Evolutionary conservation across 2,888 invertebrate species (phyloP).

Genomic region (Hypercompe scribonia): DNA sequence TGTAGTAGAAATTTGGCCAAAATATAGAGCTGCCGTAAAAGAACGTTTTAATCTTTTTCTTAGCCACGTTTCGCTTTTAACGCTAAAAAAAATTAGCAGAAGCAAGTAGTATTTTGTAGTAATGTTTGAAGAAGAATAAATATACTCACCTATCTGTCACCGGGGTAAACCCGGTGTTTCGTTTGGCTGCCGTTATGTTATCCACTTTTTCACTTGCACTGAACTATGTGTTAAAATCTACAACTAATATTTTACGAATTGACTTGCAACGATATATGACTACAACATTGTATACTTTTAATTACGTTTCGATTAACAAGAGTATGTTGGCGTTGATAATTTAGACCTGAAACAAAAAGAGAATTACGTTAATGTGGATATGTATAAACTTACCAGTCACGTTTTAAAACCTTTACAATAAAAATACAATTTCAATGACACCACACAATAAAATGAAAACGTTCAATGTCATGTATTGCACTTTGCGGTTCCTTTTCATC

Average conservation of each 20-base stretch:
- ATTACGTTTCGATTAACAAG: slow-evolving; percentile 45
- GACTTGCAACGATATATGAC: slow-evolving; percentile 28
- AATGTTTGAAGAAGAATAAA: not conserved
- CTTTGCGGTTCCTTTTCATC: slow-evolving; percentile 66
- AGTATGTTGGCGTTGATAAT: slow-evolving; percentile 48
- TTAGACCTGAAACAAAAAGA: slow-evolving; percentile 77
- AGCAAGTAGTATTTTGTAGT: not conserved
- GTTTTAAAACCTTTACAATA: slow-evolving; percentile 42
- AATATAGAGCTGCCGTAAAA: not conserved
- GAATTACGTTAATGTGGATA: slow-evolving; percentile 20
- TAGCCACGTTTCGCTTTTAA: not conserved
- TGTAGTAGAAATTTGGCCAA: too few relatives aligned
- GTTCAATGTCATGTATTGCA: slow-evolving; percentile 51
- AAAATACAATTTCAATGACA: slow-evolving; percentile 38
- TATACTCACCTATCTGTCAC: slow-evolving; percentile 77
- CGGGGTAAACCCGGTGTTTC: slow-evolving; percentile 76
- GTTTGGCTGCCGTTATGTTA: slow-evolving; percentile 68
- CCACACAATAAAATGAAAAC: slow-evolving; percentile 51
- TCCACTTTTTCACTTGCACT: slow-evolving; percentile 76
- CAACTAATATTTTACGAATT: slow-evolving; percentile 42
- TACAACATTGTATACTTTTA: slow-evolving; percentile 26
- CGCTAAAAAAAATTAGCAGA: not conserved
- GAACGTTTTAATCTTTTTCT: not conserved
- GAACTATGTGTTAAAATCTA: slow-evolving; percentile 45
- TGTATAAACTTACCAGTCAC: slow-evolving; percentile 27